Evolutionary conservation across 2,113 vertebrate species (phyloP), one percentile per base, ranked within the genome.

Genomic region (Gobio gobio): DNA sequence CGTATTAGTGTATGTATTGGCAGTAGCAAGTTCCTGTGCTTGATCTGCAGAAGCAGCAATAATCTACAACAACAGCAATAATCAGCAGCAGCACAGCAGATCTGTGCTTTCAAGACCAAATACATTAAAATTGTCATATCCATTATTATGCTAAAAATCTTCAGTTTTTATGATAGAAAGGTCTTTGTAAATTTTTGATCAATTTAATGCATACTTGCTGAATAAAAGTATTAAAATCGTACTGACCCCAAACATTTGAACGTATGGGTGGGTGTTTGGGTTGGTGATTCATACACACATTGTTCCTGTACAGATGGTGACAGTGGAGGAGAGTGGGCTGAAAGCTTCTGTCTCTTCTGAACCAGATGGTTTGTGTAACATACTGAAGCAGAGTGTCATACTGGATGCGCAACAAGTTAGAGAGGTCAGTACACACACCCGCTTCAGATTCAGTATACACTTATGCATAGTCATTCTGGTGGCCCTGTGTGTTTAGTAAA

Each of bases 331-430:
- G 4, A 90, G 86, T n/a, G 85, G 36, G 43, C 88, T 79, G 24
- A 94, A 87, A 79, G 79, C 63, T 3, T n/a, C 74, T 10, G 78
- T 87, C 45, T 66, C 89, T 58, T 5, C 86, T 76, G 93, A 94
- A 8, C 94, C 94, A 1, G 94, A 95, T 5, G 92, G 93, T 72
- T 87, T 95, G 40, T 18, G 16, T 49, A 88, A 90, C 10, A 93
- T 95, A 4, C 79, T 95, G 2, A 90, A 92, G 70, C 92, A 86
- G 89, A 95, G 94, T 89, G 83, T 88, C 10, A 91, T 95, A 87
- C 88, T 95, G 83, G 91, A 93, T 43, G 89, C 87, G 0, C 89
- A 91, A 10, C 93, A 94, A 72, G 83, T 95, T 78, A 87, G 73
- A 92, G 92, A 95, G 90, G 95, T 95, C 49, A 89, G 92, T 63